Conservation (phyloP, 2,113 vertebrate genomes). For the Megalops atlanticus region DNA sequence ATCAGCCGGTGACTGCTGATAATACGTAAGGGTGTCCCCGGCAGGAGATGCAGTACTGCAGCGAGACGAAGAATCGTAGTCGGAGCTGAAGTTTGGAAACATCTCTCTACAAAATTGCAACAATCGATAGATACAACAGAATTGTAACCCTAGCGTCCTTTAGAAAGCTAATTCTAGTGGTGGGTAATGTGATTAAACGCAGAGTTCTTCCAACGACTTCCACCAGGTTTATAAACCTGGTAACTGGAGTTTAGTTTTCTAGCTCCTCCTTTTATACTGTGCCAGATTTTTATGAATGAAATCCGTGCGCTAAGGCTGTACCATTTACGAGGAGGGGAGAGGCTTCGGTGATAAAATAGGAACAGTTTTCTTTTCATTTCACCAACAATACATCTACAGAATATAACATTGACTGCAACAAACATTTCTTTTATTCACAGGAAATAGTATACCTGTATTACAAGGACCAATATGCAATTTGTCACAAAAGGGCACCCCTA, state of each 20-base stretch:
- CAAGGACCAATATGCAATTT: neutral
- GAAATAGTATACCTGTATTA: neutral
- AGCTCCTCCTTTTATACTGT: constrained; percentile 77
- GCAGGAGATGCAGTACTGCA: constrained; percentile 85
- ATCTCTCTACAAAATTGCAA: constrained; percentile 57
- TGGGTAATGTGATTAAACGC: neutral
- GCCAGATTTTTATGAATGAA: constrained; percentile 83
- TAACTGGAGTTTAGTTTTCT: constrained; percentile 66
- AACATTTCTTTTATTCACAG: neutral
- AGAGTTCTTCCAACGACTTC: constrained; percentile 38
- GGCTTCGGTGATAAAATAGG: constrained; percentile 2
- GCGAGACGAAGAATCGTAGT: constrained; percentile 84
- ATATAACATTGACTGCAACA: neutral
- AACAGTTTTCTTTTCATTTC: constrained; percentile 13
- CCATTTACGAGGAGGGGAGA: constrained; percentile 57
- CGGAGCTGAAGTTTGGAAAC: constrained; percentile 75
- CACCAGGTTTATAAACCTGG: constrained; percentile 76
- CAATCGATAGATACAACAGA: constrained; percentile 1
- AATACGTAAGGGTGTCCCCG: constrained; percentile 78
- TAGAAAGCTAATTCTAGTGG: neutral
- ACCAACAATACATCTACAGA: neutral
- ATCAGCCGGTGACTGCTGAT: constrained; percentile 79
- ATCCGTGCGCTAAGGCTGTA: constrained; percentile 72
- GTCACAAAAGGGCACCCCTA: neutral
- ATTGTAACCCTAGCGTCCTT: constrained; percentile 10